Evolutionary conservation across 2,113 vertebrate genomes (phyloP), one percentile per base, ranked within the genome.

Genomic region (Indicator maculatus): DNA sequence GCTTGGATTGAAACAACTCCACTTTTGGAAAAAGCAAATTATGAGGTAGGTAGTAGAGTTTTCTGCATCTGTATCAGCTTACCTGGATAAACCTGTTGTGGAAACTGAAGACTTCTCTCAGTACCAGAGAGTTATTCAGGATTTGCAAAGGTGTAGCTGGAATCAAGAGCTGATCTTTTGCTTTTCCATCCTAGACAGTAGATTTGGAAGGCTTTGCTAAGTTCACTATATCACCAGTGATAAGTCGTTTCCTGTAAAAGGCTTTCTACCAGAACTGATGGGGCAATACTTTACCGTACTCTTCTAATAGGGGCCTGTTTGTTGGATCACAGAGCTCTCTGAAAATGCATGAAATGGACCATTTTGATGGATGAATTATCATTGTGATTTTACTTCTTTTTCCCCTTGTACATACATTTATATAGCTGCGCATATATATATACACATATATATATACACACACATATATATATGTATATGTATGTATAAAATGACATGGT

Each of bases 131-230:
- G 71, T 80, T 92, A 89, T 83, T 89, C 60, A 73, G 89, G 87
- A 91, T 95, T 95, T 96, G 38, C 31, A 89, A 72, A 85, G 75
- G 60, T 79, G 67, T 60, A 87, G 44, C 53, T 93, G 64, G 88
- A 93, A 86, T 78, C 60, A 88, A 69, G 66, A 91, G 27, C 47
- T 65, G 41, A 81, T 65, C 56, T 83, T 95, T 65, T 66, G 47
- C 72, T 92, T 93, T 91, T 87, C 72, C 33, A 26, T 74, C 59
- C 41, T 70, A 24, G 70, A 73, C 33, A 74, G 77, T 69, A 82
- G 89, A 82, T 87, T 93, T 95, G 81, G 50, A 92, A 83, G 66
- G 77, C 86, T 93, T 90, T 95, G 55, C 65, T 86, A 88, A 91
- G 82, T 90, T 94, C 81, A 67, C 58, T 87, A 82, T 84, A 92